Evolutionary conservation across 2,888 invertebrate species (phyloP).

Genomic region (Endomychus coccineus): DNA sequence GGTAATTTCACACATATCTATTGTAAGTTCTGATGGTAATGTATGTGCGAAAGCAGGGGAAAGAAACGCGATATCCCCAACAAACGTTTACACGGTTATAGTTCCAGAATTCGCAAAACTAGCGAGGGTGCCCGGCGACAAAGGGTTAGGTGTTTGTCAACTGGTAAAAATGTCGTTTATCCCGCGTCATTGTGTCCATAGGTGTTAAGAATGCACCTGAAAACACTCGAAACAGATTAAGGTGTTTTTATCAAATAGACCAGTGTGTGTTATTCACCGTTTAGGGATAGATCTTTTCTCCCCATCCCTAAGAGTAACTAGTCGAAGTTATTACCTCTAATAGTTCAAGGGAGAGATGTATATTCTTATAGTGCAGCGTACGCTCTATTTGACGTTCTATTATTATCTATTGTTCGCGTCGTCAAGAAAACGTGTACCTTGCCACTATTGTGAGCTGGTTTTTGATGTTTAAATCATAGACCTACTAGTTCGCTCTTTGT

Average conservation of each 20-base stretch:
- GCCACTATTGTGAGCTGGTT: conserved; percentile 9
- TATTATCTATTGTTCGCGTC: conserved; percentile 14
- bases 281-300: conserved; percentile 9
- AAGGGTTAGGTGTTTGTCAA: conserved; percentile 15
- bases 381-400: conserved; percentile 16
- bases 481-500: conserved; percentile 9
- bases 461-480: conserved; percentile 17
- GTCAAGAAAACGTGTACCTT: conserved; percentile 15
- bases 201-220: conserved; percentile 17
- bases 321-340: conserved; percentile 15
- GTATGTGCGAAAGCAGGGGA: too few relatives aligned
- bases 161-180: conserved; percentile 15
- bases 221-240: conserved; percentile 15
- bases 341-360: conserved; percentile 14
- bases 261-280: not conserved
- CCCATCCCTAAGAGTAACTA: too few relatives aligned
- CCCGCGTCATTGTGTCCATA: conserved; percentile 8
- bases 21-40: too few relatives aligned
- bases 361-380: conserved; percentile 9
- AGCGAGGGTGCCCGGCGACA: conserved; percentile 6
- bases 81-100: too few relatives aligned
- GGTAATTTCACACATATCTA: too few relatives aligned
- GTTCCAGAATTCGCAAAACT: too few relatives aligned
- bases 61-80: too few relatives aligned
- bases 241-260: conserved; percentile 13